Conservation (phyloP, 2,113 vertebrate genomes). For the Tragelaphus strepsiceros region DNA sequence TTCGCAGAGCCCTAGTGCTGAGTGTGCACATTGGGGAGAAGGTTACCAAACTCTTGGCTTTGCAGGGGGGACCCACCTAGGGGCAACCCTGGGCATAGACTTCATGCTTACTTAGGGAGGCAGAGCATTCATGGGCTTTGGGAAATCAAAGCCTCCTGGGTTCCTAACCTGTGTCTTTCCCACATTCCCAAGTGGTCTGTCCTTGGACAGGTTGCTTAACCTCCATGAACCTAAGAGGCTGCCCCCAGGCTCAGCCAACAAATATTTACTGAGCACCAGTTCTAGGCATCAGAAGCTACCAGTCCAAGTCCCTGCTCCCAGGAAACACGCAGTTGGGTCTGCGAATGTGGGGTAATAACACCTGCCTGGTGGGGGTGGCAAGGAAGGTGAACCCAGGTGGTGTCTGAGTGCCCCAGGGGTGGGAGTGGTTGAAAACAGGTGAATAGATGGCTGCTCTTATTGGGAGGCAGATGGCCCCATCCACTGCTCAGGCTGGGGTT, state of each 20-base stretch:
- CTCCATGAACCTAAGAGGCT: neutral
- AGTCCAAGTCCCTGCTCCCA: neutral
- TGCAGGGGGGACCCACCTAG: neutral
- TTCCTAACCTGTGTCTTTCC: neutral
- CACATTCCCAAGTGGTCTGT: neutral
- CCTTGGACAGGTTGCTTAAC: constrained; percentile 6
- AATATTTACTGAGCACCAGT: constrained; percentile 41
- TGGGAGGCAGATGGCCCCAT: neutral
- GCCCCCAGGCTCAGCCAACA: neutral
- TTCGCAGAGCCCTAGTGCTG: neutral
- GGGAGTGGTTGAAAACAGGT: neutral
- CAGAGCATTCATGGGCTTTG: neutral
- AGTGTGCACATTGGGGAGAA: neutral
- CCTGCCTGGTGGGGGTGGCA: neutral
- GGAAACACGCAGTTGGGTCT: neutral
- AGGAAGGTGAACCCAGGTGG: neutral
- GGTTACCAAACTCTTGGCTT: neutral
- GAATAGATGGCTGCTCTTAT: neutral
- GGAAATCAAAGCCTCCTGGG: neutral
- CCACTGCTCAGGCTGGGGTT: neutral
- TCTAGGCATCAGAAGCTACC: neutral
- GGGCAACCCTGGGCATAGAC: neutral
- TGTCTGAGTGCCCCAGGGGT: neutral
- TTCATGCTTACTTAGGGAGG: neutral
- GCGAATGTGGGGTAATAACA: neutral